A percentile compares a stretch with the other conserved stretches of the same genome.
These are phyloP conservation scores for Riparia riparia DNA, from an alignment of 2,113 vertebrate genomes.

Conservation along the genomic window DNA sequence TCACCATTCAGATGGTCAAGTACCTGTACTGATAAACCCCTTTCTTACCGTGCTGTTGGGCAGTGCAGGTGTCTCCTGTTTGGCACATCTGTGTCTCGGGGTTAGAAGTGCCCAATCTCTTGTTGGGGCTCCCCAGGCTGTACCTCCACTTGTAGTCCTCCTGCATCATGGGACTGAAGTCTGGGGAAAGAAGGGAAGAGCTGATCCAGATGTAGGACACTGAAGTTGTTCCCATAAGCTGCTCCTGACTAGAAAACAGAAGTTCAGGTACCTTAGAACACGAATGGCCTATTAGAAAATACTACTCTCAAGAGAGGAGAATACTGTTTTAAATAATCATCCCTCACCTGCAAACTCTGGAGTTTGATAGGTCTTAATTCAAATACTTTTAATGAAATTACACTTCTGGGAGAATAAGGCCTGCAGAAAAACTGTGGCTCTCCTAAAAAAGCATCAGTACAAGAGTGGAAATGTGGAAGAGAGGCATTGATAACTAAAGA, in stretches of 20 bases:
- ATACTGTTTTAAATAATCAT: background rate
- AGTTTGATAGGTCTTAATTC: background rate
- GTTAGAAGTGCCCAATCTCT: background rate
- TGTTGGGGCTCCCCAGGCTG: background rate
- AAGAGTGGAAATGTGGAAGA: background rate
- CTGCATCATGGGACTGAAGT: background rate
- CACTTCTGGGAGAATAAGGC: background rate
- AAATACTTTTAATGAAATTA: background rate
- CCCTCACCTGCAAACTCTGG: background rate
- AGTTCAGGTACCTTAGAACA: background rate
- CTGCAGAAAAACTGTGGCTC: background rate
- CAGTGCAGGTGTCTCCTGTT: background rate
- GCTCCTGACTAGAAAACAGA: background rate
- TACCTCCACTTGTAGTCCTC: background rate
- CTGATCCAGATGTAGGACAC: background rate
- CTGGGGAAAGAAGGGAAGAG: background rate
- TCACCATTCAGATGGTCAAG: background rate
- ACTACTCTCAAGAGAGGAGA: background rate
- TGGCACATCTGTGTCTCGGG: background rate
- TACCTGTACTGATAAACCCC: background rate
- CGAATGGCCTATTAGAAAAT: background rate
- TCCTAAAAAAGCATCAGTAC: background rate
- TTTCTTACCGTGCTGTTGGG: accelerated
- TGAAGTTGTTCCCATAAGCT: background rate
- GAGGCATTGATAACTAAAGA: background rate